Evolutionary conservation across 2,797 vertebrate species (phyloP).

Genomic region (Lepus townsendii): DNA sequence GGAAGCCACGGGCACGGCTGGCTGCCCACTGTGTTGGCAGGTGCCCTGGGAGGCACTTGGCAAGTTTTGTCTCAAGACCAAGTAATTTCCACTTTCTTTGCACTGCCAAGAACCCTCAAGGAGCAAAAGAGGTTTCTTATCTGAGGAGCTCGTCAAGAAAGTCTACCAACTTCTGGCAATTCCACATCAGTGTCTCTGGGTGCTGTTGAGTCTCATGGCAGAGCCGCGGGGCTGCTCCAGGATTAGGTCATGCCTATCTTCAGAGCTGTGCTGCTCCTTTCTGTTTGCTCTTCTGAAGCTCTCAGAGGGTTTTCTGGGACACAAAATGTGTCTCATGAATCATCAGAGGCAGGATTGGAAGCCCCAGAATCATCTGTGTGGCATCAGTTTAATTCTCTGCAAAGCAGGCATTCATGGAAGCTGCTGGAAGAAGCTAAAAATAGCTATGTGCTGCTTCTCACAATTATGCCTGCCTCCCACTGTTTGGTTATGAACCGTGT

Average conservation of each 20-base stretch:
- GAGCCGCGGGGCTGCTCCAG: background rate
- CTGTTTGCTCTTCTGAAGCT: background rate
- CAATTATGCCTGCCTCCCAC: background rate
- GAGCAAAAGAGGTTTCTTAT: slow-evolving; percentile 43
- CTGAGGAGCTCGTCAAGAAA: background rate
- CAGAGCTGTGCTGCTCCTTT: background rate
- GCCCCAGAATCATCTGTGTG: background rate
- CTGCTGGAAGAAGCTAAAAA: slow-evolving; percentile 15
- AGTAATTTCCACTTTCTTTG: slow-evolving; percentile 29
- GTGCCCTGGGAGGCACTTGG: background rate
- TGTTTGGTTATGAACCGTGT: background rate
- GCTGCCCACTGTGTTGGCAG: background rate
- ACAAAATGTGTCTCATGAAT: slow-evolving; percentile 8
- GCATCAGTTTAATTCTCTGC: slow-evolving; percentile 15
- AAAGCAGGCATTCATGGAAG: background rate
- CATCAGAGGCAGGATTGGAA: background rate
- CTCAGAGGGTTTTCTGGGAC: background rate
- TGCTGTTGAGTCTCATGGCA: background rate
- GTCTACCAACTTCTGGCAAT: background rate
- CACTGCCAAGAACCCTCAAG: background rate
- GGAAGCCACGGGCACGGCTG: background rate
- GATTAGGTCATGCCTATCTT: background rate
- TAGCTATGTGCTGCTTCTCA: background rate
- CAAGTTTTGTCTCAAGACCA: slow-evolving; percentile 5
- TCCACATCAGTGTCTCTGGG: background rate